A percentile compares a stretch with the other conserved stretches of the same genome.
Evolutionary conservation across 1,140 invertebrate species (phyloP).

Genomic region (Lasioglossum albipes): DNA sequence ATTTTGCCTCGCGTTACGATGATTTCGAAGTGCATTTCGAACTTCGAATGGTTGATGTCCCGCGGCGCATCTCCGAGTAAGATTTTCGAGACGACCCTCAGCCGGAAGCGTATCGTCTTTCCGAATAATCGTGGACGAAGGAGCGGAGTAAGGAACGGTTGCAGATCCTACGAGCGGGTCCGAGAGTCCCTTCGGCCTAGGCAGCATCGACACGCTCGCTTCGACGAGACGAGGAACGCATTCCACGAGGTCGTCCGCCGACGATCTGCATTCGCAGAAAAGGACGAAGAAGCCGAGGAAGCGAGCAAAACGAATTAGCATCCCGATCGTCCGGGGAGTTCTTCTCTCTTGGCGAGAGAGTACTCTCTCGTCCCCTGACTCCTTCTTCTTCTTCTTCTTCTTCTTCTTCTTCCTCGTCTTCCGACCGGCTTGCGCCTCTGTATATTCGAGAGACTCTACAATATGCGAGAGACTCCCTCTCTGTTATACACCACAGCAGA

Average conservation of each 20-base stretch:
- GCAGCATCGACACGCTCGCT: slow-evolving; percentile 25
- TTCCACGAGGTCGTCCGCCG: slow-evolving; percentile 60
- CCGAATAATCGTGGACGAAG: slow-evolving; percentile 20
- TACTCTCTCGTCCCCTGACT: slow-evolving; percentile 1
- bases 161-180: slow-evolving; percentile 32
- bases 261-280: slow-evolving; percentile 68
- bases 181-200: slow-evolving; percentile 42
- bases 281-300: slow-evolving; percentile 61
- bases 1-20: background rate
- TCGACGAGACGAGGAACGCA: slow-evolving; percentile 53
- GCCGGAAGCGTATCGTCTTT: background rate
- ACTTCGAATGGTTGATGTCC: background rate
- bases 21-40: slow-evolving; percentile 3
- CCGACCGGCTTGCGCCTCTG: slow-evolving; percentile 19
- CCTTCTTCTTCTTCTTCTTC: slow-evolving; percentile 7
- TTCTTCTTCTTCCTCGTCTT: slow-evolving; percentile 14
- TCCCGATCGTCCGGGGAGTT: slow-evolving; percentile 55
- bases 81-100: background rate
- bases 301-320: slow-evolving; percentile 67
- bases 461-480: too few relatives aligned
- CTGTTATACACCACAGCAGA: too few relatives aligned
- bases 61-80: background rate
- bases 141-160: slow-evolving; percentile 12
- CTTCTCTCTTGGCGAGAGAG: background rate
- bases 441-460: background rate